These are phyloP conservation scores for Toxotes chatareus DNA, from an alignment of 2,113 vertebrate genomes.

Conservation along the genomic window DNA sequence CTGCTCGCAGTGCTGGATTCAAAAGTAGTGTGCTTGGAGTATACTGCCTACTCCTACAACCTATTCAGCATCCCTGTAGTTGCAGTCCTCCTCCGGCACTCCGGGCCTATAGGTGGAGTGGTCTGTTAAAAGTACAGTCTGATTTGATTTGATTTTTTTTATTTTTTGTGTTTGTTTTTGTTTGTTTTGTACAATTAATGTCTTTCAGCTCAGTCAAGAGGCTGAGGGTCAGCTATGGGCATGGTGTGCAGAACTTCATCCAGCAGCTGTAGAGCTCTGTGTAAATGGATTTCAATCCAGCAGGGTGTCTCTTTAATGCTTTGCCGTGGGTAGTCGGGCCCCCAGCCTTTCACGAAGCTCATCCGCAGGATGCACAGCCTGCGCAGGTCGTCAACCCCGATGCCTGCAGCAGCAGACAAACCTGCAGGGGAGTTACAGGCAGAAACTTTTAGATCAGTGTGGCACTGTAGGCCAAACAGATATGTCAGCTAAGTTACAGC, in stretches of 20 bases:
- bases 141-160: constrained; percentile 5
- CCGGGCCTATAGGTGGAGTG: constrained; percentile 48
- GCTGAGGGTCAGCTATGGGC: constrained; percentile 98
- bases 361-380: constrained; percentile 96
- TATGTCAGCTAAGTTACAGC: neutral
- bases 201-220: constrained; percentile 88
- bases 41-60: constrained; percentile 41
- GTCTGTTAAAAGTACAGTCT: constrained; percentile 55
- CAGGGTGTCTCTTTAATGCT: constrained; percentile 99
- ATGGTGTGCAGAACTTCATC: constrained; percentile 99
- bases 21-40: constrained; percentile 36
- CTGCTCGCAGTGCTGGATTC: constrained; percentile 4
- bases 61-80: constrained; percentile 42
- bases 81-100: constrained; percentile 53
- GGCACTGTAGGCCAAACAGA: constrained; percentile 10
- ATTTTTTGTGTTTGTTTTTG: neutral
- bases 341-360: constrained; percentile 99
- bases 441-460: constrained; percentile 36
- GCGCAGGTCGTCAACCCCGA: constrained; percentile 95
- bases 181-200: constrained; percentile 37
- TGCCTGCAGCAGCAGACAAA: constrained; percentile 94
- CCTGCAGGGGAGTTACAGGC: constrained; percentile 76
- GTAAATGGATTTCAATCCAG: constrained; percentile 98
- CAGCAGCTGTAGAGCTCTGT: constrained; percentile 95
- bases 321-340: constrained; percentile 95